Conservation (phyloP, 2,113 vertebrate genomes). For the Neogale vison region DNA sequence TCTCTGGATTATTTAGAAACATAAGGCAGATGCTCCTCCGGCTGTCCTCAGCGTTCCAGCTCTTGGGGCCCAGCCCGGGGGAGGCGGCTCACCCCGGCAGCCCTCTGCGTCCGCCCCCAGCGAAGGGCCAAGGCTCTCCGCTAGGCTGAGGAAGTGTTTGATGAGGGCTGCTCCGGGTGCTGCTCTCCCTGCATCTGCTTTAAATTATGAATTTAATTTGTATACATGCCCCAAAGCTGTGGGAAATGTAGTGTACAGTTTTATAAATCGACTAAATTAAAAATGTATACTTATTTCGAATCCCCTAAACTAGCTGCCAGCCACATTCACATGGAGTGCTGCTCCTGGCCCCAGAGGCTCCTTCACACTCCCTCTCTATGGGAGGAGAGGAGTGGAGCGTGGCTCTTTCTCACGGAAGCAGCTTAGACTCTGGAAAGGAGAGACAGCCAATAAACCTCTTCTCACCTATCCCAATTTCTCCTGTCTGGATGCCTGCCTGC, state of each 20-base stretch:
- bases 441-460: background rate
- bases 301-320: background rate
- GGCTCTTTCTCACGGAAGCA: background rate
- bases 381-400: background rate
- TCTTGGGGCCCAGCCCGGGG: accelerated
- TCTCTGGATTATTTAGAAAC: constrained; percentile 19
- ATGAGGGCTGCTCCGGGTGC: background rate
- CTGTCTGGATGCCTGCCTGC: background rate
- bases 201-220: constrained; percentile 78
- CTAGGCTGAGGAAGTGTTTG: background rate
- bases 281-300: constrained; percentile 58
- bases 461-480: background rate
- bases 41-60: background rate
- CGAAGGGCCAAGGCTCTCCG: background rate
- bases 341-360: background rate
- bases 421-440: background rate
- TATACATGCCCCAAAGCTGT: constrained; percentile 62
- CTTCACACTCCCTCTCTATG: background rate
- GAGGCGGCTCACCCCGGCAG: background rate
- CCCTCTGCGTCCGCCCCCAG: background rate
- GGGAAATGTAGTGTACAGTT: constrained; percentile 54
- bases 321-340: background rate
- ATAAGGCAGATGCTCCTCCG: background rate
- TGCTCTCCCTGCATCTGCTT: constrained; percentile 20
- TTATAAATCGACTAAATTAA: constrained; percentile 73